phyloP scores from a whole-genome alignment of 2,113 vertebrate genomes.

The Coptodon rendalli region DNA sequence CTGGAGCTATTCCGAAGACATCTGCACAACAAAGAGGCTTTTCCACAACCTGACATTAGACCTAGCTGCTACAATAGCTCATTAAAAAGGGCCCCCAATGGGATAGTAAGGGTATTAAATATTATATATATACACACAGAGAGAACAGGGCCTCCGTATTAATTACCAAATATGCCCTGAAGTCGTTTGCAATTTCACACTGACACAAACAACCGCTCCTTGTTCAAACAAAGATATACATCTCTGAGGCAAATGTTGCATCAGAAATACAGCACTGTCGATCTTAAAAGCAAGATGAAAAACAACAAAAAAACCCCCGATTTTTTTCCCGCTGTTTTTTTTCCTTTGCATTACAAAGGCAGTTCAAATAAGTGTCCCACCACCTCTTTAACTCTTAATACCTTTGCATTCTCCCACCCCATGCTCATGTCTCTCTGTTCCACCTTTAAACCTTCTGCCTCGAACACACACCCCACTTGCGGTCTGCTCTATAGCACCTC shows the following conservation, averaged over 20 bases:
- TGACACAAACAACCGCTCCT: constrained; percentile 67
- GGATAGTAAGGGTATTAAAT: constrained; percentile 75
- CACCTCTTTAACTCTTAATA: neutral
- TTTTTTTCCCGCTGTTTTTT: neutral
- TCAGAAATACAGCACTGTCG: constrained; percentile 32
- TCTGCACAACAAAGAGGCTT: constrained; percentile 88
- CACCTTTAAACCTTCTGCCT: neutral
- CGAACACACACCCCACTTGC: neutral
- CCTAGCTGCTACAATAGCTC: constrained; percentile 80
- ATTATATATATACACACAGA: constrained; percentile 61
- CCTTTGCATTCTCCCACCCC: neutral
- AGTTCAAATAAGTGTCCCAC: neutral
- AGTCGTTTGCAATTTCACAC: constrained; percentile 68
- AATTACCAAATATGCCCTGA: constrained; percentile 73
- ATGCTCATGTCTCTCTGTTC: neutral
- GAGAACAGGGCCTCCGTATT: constrained; percentile 61
- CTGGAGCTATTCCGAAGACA: constrained; percentile 85
- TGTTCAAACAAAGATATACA: constrained; percentile 66
- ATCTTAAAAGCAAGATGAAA: constrained; percentile 19
- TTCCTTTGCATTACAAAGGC: constrained; percentile 28
- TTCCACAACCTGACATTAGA: constrained; percentile 85
- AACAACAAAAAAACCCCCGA: neutral
- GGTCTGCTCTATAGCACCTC: constrained; percentile 42
- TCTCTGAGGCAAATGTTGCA: constrained; percentile 60
- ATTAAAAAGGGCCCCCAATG: constrained; percentile 84